Percentiles rank a stretch among this genome's conserved stretches.
Evolutionary conservation across 2,888 invertebrate genomes (phyloP).

Genomic region (Oasisia sp.): DNA sequence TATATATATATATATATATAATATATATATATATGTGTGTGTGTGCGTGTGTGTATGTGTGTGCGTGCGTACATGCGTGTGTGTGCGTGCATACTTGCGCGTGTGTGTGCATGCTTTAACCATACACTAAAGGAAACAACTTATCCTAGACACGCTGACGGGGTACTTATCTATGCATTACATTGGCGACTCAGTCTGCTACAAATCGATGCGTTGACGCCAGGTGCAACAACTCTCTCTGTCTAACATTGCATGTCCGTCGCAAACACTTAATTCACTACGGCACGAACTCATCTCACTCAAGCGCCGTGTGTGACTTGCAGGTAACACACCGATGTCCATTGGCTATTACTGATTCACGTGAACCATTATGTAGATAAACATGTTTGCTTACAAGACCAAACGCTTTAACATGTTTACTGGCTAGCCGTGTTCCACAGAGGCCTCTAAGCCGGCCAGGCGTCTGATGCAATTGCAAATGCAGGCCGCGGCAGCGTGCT

Average conservation of each 20-base stretch:
- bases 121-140: too few relatives aligned
- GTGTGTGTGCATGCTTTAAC: too few relatives aligned
- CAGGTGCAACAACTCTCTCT: neutral
- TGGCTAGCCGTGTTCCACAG: neutral
- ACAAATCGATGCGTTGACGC: neutral
- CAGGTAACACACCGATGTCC: neutral
- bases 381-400: neutral
- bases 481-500: too few relatives aligned
- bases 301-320: neutral
- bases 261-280: neutral
- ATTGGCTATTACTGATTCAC: neutral
- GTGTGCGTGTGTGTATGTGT: too few relatives aligned
- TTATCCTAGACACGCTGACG: too few relatives aligned
- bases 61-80: too few relatives aligned
- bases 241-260: neutral
- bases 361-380: neutral
- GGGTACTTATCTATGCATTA: neutral
- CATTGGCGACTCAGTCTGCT: neutral
- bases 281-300: too few relatives aligned
- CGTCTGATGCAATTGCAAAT: neutral
- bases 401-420: neutral
- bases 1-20: too few relatives aligned
- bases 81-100: too few relatives aligned
- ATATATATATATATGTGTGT: too few relatives aligned
- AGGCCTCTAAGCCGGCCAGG: neutral